Conservation (phyloP, 2,113 vertebrate genomes). For the Athene cunicularia region DNA sequence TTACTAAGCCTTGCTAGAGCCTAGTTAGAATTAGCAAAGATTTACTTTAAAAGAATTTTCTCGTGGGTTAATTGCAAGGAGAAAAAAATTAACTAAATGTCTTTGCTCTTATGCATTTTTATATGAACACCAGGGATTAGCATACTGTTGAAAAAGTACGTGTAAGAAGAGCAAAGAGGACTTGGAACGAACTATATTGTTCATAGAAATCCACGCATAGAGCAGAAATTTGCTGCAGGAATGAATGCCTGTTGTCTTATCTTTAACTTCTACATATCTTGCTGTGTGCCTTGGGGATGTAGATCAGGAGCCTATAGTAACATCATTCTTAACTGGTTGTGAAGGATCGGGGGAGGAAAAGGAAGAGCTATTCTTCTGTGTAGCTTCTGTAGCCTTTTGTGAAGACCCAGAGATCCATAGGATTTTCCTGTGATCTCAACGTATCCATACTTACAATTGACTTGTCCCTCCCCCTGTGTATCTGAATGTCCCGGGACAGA, state of each 20-base stretch:
- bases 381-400: slow-evolving; percentile 43
- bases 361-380: slow-evolving; percentile 38
- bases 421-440: slow-evolving; percentile 13
- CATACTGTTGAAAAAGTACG: background rate
- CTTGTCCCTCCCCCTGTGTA: background rate
- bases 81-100: background rate
- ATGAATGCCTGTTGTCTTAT: background rate
- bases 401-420: background rate
- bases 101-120: background rate
- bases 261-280: background rate
- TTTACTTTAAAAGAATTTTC: background rate
- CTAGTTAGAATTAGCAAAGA: background rate
- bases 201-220: fast-evolving
- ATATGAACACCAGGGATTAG: background rate
- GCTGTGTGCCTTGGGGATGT: background rate
- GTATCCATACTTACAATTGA: background rate
- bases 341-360: background rate
- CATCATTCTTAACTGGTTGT: background rate
- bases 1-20: background rate
- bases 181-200: background rate
- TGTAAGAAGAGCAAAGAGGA: background rate
- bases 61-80: background rate
- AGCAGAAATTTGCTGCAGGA: background rate
- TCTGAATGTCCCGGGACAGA: background rate
- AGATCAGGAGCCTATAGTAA: background rate